These are phyloP conservation scores for Cheilosia variabilis DNA, from an alignment of 2,888 invertebrate genomes.

Conservation along the genomic window DNA sequence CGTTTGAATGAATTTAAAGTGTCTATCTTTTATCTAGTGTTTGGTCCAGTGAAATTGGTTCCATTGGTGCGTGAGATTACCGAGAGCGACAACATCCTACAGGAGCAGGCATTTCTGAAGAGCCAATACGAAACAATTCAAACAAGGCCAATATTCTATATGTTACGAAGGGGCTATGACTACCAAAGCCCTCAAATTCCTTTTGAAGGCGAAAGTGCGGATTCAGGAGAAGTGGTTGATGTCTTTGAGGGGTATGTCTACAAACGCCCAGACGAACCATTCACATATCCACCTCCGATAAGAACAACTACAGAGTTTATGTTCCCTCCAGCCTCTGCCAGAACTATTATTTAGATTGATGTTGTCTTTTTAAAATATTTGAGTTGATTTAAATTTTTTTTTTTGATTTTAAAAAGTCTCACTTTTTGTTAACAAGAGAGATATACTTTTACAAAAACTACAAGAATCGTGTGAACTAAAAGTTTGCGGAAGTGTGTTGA, in stretches of 20 bases:
- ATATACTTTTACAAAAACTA: too few relatives aligned
- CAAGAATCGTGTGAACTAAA: too few relatives aligned
- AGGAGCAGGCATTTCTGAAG: conserved; percentile 44
- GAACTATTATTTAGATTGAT: conserved; percentile 14
- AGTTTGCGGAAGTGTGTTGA: too few relatives aligned
- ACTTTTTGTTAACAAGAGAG: too few relatives aligned
- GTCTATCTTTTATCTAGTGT: conserved; percentile 18
- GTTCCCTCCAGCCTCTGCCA: conserved; percentile 47
- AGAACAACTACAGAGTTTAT: conserved; percentile 27
- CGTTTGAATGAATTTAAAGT: background rate
- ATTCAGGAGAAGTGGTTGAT: background rate
- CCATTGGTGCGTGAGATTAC: conserved; percentile 4
- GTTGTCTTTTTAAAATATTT: background rate
- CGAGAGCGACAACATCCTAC: conserved; percentile 9
- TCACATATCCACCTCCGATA: conserved; percentile 24
- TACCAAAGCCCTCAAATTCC: conserved; percentile 24
- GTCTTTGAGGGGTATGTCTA: conserved; percentile 41
- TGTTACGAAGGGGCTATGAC: conserved; percentile 14
- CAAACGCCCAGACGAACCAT: conserved; percentile 28
- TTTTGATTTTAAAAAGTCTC: background rate
- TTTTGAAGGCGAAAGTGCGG: background rate
- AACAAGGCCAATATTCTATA: conserved; percentile 17
- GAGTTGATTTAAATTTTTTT: background rate
- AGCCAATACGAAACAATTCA: conserved; percentile 45
- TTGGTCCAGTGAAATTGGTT: background rate